Evolutionary conservation across 2,888 invertebrate species (phyloP), one percentile per base, ranked within the genome.

Genomic region (Parnassius orleans): DNA sequence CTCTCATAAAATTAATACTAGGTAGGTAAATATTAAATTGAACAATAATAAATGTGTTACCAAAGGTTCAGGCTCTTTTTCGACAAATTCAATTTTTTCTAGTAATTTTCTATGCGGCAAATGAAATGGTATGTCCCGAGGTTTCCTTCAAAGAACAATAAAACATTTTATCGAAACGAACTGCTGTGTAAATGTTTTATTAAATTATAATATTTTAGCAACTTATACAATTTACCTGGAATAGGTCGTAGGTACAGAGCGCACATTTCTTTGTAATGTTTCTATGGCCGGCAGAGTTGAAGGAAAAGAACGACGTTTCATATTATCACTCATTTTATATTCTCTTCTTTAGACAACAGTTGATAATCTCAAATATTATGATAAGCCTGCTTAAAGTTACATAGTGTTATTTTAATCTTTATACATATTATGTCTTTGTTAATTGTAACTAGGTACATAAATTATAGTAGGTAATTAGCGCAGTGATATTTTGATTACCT

Each of bases 81-180:
- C 89, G 43, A 93, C 92, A 71, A 84, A 90, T 76, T 94, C 94
- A 62, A 94, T 93, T 78, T 93, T 93, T 68, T 94, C 93, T 65
- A 94, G 75, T 33, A 94, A 77, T 70, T 93, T 93, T 70, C 91
- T 93, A 71, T 94, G 94, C 0, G 94, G 94, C 62, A 93, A 78
- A 72, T 93, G 93, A 71, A 93, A 93, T 9, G 93, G 92, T 54
- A 94, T 83, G 55, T 88, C 87, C 7, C 80, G 74, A 1, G 84
- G 68, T 69, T 81, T 87, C 64, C 90, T 91, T 75, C 44, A 79
- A 42, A 53, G 61, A 60, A 57, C 10, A n/a, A 19, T 19, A 2
- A 53, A 53, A 10, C 14, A 50, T 41, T 43, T 47, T 33, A 19
- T 14, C 33, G 7, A 33, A 33, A 33, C 33, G 33, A 33, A 33